phyloP scores from a whole-genome alignment of 2,888 invertebrate species.

The Flexamia atlantica region DNA sequence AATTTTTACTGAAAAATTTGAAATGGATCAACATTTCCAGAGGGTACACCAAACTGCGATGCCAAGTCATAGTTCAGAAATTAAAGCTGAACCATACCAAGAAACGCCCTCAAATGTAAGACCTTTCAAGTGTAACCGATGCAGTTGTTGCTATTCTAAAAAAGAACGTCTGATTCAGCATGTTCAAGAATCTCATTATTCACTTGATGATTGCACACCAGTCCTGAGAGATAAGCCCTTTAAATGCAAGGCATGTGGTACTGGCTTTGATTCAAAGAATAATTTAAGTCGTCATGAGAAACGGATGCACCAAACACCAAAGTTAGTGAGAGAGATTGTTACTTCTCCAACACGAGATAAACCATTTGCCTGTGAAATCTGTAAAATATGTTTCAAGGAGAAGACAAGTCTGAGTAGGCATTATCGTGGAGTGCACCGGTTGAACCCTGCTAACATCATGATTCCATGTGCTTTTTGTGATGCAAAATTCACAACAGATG shows the following conservation, averaged over 20 bases:
- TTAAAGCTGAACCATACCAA: neutral
- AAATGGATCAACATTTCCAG: neutral
- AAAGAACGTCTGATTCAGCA: neutral
- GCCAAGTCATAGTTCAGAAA: neutral
- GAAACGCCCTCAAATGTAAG: neutral
- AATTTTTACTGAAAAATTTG: neutral
- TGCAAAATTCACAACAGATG: neutral
- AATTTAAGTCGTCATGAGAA: neutral
- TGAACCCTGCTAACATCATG: neutral
- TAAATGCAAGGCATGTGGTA: constrained; percentile 2
- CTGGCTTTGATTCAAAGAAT: neutral
- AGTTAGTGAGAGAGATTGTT: neutral
- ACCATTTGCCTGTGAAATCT: neutral
- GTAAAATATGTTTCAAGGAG: neutral
- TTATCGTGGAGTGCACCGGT: neutral
- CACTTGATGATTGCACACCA: neutral
- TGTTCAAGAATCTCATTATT: neutral
- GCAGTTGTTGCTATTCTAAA: neutral
- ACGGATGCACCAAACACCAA: neutral
- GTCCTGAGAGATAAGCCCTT: neutral
- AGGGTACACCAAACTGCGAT: neutral
- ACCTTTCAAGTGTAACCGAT: neutral
- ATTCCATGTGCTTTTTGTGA: constrained; percentile 18
- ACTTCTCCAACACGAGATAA: neutral
- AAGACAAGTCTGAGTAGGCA: neutral